Base-by-base conservation (phyloP, 2,797 vertebrate genomes). In the Galaxias olidus region DNA sequence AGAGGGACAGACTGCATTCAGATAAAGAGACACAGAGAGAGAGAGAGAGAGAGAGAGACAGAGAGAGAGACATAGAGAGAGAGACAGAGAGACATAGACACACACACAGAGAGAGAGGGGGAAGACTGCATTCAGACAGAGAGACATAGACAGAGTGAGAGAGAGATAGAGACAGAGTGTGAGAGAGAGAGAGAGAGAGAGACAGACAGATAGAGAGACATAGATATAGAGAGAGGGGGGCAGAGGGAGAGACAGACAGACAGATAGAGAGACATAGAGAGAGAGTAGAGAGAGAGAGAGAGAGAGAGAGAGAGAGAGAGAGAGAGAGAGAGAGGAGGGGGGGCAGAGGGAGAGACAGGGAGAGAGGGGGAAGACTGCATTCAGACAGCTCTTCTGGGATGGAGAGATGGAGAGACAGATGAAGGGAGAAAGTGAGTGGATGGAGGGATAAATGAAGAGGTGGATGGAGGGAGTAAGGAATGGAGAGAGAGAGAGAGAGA, bases 321-420 rank as follows among this genome's bases (percentile, higher is more conserved):
- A 14, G 48, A 50, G 14, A 15, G 48, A n/a, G 48, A 13, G n/a
- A 50, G 48, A 50, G 17, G 48, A n/a, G 4, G 14, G n/a, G n/a
- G n/a, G n/a, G n/a, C n/a, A n/a, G n/a, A n/a, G n/a, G n/a, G n/a
- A n/a, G n/a, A n/a, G n/a, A n/a, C n/a, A n/a, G 46, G 10, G 46
- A 1, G 46, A 4, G 55, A 59, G 57, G 55, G 49, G 30, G 74
- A 66, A n/a, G n/a, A n/a, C n/a, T n/a, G n/a, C n/a, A n/a, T n/a
- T n/a, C n/a, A n/a, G n/a, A n/a, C n/a, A n/a, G n/a, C n/a, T n/a
- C n/a, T n/a, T n/a, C n/a, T n/a, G n/a, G n/a, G n/a, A n/a, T n/a
- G n/a, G 66, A 76, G 77, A 72, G 69, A 68, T 65, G 19, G 52
- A 53, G 77, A 67, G 69, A 56, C 41, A 68, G 72, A 65, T n/a